Conservation (phyloP, 2,797 vertebrate genomes). For the Anisognathus igniventris region DNA sequence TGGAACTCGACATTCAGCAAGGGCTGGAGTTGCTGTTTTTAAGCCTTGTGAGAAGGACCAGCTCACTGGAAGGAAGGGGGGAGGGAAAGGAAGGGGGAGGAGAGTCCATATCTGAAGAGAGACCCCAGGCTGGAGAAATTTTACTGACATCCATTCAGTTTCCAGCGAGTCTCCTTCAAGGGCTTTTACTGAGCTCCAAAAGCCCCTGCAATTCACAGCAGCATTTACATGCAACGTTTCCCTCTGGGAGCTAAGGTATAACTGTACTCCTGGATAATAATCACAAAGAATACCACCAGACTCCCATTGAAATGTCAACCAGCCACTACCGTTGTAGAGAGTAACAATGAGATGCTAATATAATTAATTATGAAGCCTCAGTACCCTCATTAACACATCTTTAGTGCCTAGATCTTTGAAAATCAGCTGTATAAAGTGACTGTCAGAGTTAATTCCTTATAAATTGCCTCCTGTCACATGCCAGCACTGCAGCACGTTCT, state of each 20-base stretch:
- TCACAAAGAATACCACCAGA: slow-evolving; percentile 50
- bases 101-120: slow-evolving; percentile 49
- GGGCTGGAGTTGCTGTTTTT: not conserved
- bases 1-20: not conserved
- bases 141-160: slow-evolving; percentile 63
- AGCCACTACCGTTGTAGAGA: slow-evolving; percentile 17
- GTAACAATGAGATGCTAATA: slow-evolving; percentile 65
- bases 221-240: slow-evolving; percentile 32
- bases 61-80: slow-evolving; percentile 1
- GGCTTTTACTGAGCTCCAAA: slow-evolving; percentile 46
- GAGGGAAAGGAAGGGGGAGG: slow-evolving; percentile 37
- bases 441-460: slow-evolving; percentile 59
- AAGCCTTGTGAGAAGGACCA: slow-evolving; percentile 20
- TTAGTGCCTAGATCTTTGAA: slow-evolving; percentile 57
- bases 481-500: slow-evolving; percentile 11
- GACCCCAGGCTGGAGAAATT: slow-evolving; percentile 39
- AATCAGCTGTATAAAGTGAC: slow-evolving; percentile 57
- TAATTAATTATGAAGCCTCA: slow-evolving; percentile 64
- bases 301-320: slow-evolving; percentile 58
- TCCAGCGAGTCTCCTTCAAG: slow-evolving; percentile 51
- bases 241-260: slow-evolving; percentile 44
- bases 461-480: slow-evolving; percentile 59
- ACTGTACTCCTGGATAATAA: slow-evolving; percentile 59
- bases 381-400: slow-evolving; percentile 65
- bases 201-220: slow-evolving; percentile 25